A percentile compares a stretch with the other conserved stretches of the same genome.
Evolutionary conservation across 2,797 vertebrate species (phyloP).

Genomic region (Muscicapa comitata): DNA sequence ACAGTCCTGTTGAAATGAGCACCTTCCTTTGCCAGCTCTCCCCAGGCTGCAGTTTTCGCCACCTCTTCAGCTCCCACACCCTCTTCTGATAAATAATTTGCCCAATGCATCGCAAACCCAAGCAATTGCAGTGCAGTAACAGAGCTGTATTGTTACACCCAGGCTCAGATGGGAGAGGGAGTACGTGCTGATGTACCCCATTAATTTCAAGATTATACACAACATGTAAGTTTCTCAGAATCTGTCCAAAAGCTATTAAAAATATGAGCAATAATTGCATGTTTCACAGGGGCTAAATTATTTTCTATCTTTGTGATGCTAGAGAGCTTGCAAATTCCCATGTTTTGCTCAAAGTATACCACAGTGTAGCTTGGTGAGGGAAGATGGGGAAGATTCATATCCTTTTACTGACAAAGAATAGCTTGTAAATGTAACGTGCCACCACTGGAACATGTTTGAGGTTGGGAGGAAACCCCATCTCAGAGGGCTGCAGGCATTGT

Average conservation of each 20-base stretch:
- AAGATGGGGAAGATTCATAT: not conserved
- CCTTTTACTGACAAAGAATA: not conserved
- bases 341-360: not conserved
- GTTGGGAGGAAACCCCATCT: not conserved
- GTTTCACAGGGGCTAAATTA: not conserved
- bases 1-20: rapidly evolving
- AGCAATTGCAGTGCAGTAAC: not conserved
- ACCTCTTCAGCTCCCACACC: not conserved
- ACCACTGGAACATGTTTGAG: not conserved
- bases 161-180: rapidly evolving
- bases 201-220: not conserved
- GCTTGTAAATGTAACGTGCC: not conserved
- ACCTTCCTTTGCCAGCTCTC: not conserved
- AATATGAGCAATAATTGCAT: not conserved
- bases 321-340: not conserved
- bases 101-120: not conserved
- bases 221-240: rapidly evolving
- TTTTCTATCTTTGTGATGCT: rapidly evolving
- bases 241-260: not conserved
- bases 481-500: not conserved
- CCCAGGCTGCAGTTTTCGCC: rapidly evolving
- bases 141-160: rapidly evolving
- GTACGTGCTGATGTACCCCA: rapidly evolving
- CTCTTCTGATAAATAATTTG: not conserved
- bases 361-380: not conserved